Conservation (phyloP, 2,888 invertebrate species). For the Conchocele bisecta region DNA sequence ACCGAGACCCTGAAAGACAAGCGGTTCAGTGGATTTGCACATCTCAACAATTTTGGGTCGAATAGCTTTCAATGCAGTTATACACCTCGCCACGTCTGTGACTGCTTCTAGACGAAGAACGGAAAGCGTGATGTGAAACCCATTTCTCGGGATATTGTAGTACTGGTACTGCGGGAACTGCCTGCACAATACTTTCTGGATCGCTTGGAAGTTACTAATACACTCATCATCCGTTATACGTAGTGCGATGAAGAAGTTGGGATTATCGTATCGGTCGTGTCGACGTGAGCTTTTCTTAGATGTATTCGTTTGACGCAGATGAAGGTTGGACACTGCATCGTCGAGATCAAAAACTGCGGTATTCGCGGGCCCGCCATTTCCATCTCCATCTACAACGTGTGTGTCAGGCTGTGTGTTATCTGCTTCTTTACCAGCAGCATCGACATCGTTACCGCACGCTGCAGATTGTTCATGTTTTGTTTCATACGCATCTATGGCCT, state of each 20-base stretch:
- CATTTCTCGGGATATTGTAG: slow-evolving; percentile 75
- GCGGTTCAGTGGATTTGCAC: slow-evolving; percentile 55
- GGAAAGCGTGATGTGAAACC: slow-evolving; percentile 82
- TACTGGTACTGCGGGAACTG: slow-evolving; percentile 75
- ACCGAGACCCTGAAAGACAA: slow-evolving; percentile 75
- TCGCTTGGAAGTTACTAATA: slow-evolving; percentile 62
- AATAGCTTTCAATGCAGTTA: slow-evolving; percentile 62
- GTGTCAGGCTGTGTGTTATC: too few species aligned
- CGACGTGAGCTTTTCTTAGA: too few species aligned
- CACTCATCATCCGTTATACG: slow-evolving; percentile 76
- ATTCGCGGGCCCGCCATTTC: too few species aligned
- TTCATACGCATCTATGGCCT: slow-evolving; percentile 73
- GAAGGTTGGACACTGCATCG: too few species aligned
- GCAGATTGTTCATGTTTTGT: too few species aligned
- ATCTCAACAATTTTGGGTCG: slow-evolving; percentile 56
- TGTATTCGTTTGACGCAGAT: too few species aligned
- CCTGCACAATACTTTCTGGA: slow-evolving; percentile 77
- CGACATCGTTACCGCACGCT: slow-evolving; percentile 10
- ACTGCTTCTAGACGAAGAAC: slow-evolving; percentile 78
- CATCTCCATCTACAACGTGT: too few species aligned
- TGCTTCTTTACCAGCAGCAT: slow-evolving; percentile 33
- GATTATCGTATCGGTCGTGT: too few species aligned
- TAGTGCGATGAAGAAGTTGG: slow-evolving; percentile 81
- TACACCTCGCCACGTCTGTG: slow-evolving; percentile 67
- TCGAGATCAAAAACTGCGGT: too few species aligned